Evolutionary conservation across 2,113 vertebrate genomes (phyloP).

Genomic region (Cheirogaleus medius): DNA sequence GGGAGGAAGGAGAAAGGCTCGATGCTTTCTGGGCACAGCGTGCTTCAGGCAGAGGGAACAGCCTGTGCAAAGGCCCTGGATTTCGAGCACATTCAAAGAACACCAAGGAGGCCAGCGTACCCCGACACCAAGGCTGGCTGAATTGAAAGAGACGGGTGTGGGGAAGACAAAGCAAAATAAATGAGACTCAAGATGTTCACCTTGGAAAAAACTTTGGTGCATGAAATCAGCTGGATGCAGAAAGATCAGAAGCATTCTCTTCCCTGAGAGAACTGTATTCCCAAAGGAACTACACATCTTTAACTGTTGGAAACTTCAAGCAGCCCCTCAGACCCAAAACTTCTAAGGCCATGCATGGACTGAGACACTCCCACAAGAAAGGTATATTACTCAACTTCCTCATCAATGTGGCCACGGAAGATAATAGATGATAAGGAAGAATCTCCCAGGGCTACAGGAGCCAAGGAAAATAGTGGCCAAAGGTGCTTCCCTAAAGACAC

Average conservation of each 20-base stretch:
- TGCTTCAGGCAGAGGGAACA: background rate
- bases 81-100: background rate
- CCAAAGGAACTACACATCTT: background rate
- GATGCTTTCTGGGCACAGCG: background rate
- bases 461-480: background rate
- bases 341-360: background rate
- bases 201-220: background rate
- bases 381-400: background rate
- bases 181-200: background rate
- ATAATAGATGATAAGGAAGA: background rate
- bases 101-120: background rate
- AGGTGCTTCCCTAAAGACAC: background rate
- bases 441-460: background rate
- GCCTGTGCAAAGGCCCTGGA: background rate
- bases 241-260: background rate
- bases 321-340: background rate
- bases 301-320: slow-evolving; percentile 23
- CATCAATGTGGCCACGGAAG: background rate
- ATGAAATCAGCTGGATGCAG: background rate
- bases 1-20: background rate
- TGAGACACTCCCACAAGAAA: background rate
- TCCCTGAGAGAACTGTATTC: background rate
- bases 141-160: background rate
- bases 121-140: background rate
- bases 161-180: background rate